Conservation (phyloP, 2,113 vertebrate species). For the Hippocampus barbouri region DNA sequence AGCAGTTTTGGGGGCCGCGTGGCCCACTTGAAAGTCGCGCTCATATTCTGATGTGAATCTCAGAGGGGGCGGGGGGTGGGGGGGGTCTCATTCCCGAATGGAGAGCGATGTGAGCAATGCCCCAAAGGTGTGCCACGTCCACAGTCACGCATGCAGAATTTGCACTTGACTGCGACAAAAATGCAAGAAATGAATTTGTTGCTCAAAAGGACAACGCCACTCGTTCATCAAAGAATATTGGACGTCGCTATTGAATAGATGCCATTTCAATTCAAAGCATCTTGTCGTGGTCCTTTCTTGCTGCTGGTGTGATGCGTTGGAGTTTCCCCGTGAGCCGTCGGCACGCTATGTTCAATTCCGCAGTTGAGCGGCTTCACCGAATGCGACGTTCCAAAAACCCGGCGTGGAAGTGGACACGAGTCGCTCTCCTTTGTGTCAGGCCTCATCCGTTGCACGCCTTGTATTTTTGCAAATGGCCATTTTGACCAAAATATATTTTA, state of each 20-base stretch:
- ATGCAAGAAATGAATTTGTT: background rate
- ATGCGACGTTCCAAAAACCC: slow-evolving; percentile 21
- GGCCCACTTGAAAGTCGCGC: background rate
- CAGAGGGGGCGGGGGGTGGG: too few relatives aligned
- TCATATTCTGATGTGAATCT: background rate
- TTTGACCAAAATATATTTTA: slow-evolving; percentile 78
- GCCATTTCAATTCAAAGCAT: background rate
- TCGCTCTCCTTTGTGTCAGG: slow-evolving; percentile 17
- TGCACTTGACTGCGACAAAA: slow-evolving; percentile 14
- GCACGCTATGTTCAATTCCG: background rate
- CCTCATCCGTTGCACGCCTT: slow-evolving; percentile 59
- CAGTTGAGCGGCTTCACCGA: background rate
- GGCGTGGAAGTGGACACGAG: slow-evolving; percentile 7
- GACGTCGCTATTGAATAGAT: background rate
- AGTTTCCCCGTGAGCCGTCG: slow-evolving; percentile 15
- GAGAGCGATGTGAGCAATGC: background rate
- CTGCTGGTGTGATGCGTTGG: slow-evolving; percentile 12
- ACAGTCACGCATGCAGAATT: slow-evolving; percentile 37
- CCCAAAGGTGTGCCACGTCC: slow-evolving; percentile 47
- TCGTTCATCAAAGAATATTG: too few relatives aligned
- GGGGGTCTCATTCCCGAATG: background rate
- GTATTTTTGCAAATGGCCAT: slow-evolving; percentile 73
- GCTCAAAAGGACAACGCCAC: background rate
- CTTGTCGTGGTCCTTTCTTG: background rate
- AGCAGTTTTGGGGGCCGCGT: background rate